Conservation (phyloP, 35 echinoderm and acorn worm species). For the Ophioderma brevispina region DNA sequence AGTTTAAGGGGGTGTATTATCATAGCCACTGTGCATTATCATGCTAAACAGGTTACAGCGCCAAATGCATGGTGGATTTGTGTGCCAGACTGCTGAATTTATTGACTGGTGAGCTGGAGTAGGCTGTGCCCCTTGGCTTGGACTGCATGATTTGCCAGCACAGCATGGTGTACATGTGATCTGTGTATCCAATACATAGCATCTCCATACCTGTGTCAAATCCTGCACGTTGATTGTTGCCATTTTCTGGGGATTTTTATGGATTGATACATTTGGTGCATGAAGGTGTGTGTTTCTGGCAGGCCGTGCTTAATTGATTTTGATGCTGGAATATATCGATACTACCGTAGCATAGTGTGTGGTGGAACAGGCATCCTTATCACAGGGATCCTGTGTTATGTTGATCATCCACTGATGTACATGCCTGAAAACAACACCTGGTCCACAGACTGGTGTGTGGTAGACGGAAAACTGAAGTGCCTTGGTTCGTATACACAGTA, state of each 20-base stretch:
- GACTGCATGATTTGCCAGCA: background rate
- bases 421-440: background rate
- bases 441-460: too few relatives aligned
- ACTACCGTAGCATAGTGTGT: too few relatives aligned
- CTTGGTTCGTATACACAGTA: background rate
- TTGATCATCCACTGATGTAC: background rate
- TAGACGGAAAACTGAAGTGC: too few relatives aligned
- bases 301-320: too few relatives aligned
- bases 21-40: constrained; percentile 1
- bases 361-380: too few relatives aligned
- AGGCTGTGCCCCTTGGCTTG: background rate
- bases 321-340: too few relatives aligned
- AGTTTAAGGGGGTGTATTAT: background rate
- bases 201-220: too few relatives aligned
- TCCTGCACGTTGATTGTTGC: too few relatives aligned
- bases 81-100: background rate
- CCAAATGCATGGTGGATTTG: background rate
- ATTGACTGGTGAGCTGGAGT: background rate
- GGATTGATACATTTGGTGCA: background rate
- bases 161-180: constrained; percentile 3
- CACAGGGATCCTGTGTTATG: background rate
- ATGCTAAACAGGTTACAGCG: constrained; percentile 4
- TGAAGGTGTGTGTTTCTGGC: too few relatives aligned
- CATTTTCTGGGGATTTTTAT: background rate
- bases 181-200: background rate